phyloP scores from a whole-genome alignment of 2,888 invertebrate species.

The Drosophila suboccidentalis region DNA sequence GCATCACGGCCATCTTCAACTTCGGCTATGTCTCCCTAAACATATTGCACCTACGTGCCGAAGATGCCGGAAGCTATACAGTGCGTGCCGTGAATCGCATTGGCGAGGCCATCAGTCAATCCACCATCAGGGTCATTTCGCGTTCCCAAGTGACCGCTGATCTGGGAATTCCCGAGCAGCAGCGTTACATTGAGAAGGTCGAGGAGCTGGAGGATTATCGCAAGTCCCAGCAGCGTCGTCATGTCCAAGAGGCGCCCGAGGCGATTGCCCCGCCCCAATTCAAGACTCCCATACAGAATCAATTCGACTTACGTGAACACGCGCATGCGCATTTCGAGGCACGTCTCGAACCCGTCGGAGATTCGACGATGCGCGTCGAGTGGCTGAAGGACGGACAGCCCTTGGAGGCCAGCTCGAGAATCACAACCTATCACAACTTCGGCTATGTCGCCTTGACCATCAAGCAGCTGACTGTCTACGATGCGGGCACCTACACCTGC shows the following conservation, averaged over 20 bases:
- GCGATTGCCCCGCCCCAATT: slow-evolving; percentile 93
- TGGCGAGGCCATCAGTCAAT: slow-evolving; percentile 95
- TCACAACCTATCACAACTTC: slow-evolving; percentile 97
- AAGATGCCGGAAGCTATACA: slow-evolving; percentile 98
- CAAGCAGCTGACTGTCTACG: slow-evolving; percentile 94
- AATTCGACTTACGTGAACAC: slow-evolving; percentile 94
- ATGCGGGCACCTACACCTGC: slow-evolving; percentile 96
- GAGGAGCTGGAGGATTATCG: slow-evolving; percentile 96
- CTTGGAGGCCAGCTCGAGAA: slow-evolving; percentile 96
- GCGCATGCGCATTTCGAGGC: slow-evolving; percentile 98
- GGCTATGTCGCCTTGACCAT: slow-evolving; percentile 98
- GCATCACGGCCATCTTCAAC: slow-evolving; percentile 99
- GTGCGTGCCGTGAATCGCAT: slow-evolving; percentile 95
- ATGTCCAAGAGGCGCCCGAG: slow-evolving; percentile 92
- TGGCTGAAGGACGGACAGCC: slow-evolving; percentile 97
- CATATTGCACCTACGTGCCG: slow-evolving; percentile 98
- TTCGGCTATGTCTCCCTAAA: slow-evolving; percentile 99
- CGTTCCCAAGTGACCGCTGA: slow-evolving; percentile 94
- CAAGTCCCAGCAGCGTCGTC: slow-evolving; percentile 91
- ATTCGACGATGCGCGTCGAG: slow-evolving; percentile 94
- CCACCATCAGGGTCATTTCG: slow-evolving; percentile 91
- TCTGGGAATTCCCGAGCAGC: slow-evolving; percentile 95
- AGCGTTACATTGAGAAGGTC: slow-evolving; percentile 95
- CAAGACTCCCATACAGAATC: slow-evolving; percentile 95
- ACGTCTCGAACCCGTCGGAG: slow-evolving; percentile 96